phyloP scores from a whole-genome alignment of 2,888 invertebrate species.

The Masnerella sp. region DNA sequence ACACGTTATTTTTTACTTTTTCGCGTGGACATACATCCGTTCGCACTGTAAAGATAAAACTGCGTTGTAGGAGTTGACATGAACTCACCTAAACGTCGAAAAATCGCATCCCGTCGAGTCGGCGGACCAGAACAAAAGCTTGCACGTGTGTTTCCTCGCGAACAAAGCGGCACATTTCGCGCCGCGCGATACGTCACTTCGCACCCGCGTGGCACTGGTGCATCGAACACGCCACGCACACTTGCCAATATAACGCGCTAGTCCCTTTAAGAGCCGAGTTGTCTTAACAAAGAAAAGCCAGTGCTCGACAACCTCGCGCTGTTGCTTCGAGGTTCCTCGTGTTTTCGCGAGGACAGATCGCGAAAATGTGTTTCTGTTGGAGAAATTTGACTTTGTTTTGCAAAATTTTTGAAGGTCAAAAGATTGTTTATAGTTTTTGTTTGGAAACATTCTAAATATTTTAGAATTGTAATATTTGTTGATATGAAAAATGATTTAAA shows the following conservation, averaged over 20 bases:
- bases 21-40: no score
- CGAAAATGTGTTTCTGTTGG: no score
- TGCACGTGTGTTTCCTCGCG: constrained; percentile 23
- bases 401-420: no score
- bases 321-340: constrained; percentile 13
- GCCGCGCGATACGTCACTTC: constrained; percentile 39
- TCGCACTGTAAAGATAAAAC: no score
- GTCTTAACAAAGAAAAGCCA: constrained; percentile 47
- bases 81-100: constrained; percentile 34
- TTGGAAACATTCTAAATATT: no score
- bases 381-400: no score
- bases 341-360: background rate
- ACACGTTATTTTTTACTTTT: no score
- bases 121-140: constrained; percentile 36
- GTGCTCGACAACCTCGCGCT: constrained; percentile 28
- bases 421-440: no score
- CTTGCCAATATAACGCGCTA: constrained; percentile 39
- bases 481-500: no score
- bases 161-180: constrained; percentile 48
- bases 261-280: constrained; percentile 36
- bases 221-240: constrained; percentile 41
- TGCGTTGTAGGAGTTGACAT: no score
- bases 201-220: constrained; percentile 39
- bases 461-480: no score
- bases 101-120: constrained; percentile 28